Base-by-base conservation (phyloP, 2,113 vertebrate genomes). In the Ictalurus punctatus region DNA sequence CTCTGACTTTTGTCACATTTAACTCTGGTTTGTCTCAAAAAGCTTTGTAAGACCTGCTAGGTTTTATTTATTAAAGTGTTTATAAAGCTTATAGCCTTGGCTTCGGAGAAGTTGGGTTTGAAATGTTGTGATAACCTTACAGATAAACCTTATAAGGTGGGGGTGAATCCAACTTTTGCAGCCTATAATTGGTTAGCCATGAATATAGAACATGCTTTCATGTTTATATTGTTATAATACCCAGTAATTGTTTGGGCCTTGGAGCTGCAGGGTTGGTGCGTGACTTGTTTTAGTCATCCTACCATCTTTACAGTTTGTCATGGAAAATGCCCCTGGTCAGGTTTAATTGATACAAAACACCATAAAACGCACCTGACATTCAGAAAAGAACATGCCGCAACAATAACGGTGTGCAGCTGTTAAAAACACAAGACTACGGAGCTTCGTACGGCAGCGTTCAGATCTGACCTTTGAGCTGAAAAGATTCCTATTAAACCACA, bases 321-420 rank as follows among this genome's bases (percentile, higher is more conserved):
- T 92, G 92, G 93, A 93, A 93, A 92, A 83, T 84, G 91, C 91
- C 90, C 89, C 25, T 2, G 87, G 90, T 89, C 65, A 59, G 16
- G 19, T 92, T 93, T 93, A 93, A 93, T 88, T 91, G 90, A 91
- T 88, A 71, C 83, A 87, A 92, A 92, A 90, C 85, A 69, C 84
- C 86, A 90, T 91, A 86, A 93, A 94, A 92, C 90, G 89, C 90
- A 92, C 91, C 91, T 93, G 92, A 92, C 87, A 83, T 76, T 71
- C 73, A 86, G 85, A 88, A 61, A 76, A 83, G 86, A 12, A 63
- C 86, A 76, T 85, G 90, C 85, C 82, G 25, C 73, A 81, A 85
- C 81, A 78, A 86, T 90, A 92, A 92, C 88, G 67, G 80, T 52
- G 65, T 30, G 44, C 91, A 93, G 90, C 88, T 91, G 90, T 87